Conservation (phyloP, 64 coral and sea anemone genomes). For the Anthopleura sola region DNA sequence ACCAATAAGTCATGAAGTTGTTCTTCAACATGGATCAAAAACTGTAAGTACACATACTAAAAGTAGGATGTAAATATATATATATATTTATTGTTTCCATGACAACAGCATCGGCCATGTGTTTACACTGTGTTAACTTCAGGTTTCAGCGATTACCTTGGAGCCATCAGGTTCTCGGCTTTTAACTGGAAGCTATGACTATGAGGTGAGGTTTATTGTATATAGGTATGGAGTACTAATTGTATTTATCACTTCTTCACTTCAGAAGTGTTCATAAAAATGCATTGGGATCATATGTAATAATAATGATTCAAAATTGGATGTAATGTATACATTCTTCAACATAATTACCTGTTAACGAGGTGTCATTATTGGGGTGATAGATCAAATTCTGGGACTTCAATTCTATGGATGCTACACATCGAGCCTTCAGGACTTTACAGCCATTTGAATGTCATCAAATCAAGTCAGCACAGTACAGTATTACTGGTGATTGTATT, state of each 20-base stretch:
- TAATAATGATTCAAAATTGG: too few relatives aligned
- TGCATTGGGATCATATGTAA: too few relatives aligned
- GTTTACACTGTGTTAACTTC: not conserved
- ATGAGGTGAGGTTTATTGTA: conserved; percentile 63
- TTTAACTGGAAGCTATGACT: conserved; percentile 83
- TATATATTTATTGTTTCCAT: not conserved
- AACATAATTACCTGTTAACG: too few relatives aligned
- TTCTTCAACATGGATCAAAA: conserved; percentile 81
- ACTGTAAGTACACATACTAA: conserved; percentile 54
- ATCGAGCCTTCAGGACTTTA: conserved; percentile 67
- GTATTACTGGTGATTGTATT: conserved; percentile 81
- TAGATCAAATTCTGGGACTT: conserved; percentile 98
- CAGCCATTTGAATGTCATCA: conserved; percentile 95
- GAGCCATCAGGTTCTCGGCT: conserved; percentile 90
- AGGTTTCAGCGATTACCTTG: conserved; percentile 82
- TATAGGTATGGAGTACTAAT: too few relatives aligned
- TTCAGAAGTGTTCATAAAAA: too few relatives aligned
- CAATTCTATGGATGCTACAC: conserved; percentile 90
- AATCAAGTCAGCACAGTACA: conserved; percentile 85
- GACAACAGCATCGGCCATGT: not conserved
- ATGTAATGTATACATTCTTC: too few relatives aligned
- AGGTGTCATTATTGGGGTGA: not conserved
- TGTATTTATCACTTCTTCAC: too few relatives aligned
- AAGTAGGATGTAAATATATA: not conserved
- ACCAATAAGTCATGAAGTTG: conserved; percentile 93